phyloP scores from a whole-genome alignment of 2,888 invertebrate species.

The Lepidochitona cinerea region DNA sequence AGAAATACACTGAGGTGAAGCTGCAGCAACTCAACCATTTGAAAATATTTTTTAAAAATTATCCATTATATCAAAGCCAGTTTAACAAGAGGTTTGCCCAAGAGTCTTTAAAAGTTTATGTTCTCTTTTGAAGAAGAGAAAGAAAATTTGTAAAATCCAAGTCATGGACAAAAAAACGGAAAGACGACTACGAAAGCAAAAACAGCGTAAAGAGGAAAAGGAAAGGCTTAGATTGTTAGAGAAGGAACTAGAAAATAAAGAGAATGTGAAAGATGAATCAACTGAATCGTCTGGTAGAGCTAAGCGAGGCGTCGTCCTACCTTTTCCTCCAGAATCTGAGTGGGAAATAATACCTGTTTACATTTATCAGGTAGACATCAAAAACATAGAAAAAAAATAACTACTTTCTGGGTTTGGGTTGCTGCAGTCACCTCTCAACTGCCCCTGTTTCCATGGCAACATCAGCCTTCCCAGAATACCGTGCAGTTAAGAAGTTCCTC shows the following conservation, averaged over 20 bases:
- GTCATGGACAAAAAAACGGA: slow-evolving; percentile 8
- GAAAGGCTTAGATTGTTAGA: not conserved
- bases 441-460: no score
- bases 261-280: not conserved
- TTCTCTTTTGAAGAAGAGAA: slow-evolving; percentile 13
- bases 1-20: no score
- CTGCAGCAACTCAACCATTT: no score
- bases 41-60: no score
- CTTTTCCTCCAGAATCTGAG: no score
- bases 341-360: no score
- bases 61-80: no score
- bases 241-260: not conserved
- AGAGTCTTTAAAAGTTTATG: not conserved
- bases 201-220: slow-evolving; percentile 1
- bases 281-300: not conserved
- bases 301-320: not conserved
- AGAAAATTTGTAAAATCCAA: slow-evolving; percentile 6
- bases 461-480: no score
- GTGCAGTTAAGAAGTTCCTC: no score
- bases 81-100: no score
- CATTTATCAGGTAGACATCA: not conserved
- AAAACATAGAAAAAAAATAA: no score
- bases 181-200: not conserved
- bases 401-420: not conserved
- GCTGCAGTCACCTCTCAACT: slow-evolving; percentile 7